Conservation (phyloP, 2,797 vertebrate species). For the Danio aesculapii region DNA sequence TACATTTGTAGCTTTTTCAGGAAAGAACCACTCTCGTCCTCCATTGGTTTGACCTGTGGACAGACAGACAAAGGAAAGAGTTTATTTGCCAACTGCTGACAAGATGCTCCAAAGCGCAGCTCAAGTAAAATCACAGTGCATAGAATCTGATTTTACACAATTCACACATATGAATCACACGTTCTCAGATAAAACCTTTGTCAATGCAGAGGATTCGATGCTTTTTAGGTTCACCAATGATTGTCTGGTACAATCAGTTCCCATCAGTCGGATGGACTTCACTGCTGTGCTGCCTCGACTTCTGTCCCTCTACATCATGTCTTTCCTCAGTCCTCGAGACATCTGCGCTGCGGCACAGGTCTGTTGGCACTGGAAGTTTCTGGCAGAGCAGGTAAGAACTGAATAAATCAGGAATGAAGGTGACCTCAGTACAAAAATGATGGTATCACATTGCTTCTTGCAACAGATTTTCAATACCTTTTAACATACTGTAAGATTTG, state of each 20-base stretch:
- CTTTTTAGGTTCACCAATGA: constrained; percentile 79
- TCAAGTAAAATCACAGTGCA: constrained; percentile 76
- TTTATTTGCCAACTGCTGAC: constrained; percentile 79
- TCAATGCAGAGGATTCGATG: background rate
- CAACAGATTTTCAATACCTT: too few relatives aligned
- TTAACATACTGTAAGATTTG: too few relatives aligned
- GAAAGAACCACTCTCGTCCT: constrained; percentile 83
- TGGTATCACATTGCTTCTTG: too few relatives aligned
- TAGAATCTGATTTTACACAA: background rate
- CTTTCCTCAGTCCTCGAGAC: constrained; percentile 85
- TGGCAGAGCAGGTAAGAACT: constrained; percentile 85
- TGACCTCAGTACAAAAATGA: background rate
- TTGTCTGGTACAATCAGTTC: constrained; percentile 77
- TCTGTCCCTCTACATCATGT: constrained; percentile 86
- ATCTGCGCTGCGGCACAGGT: constrained; percentile 83
- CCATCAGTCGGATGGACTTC: constrained; percentile 81
- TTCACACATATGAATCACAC: background rate
- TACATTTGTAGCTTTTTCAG: constrained; percentile 81
- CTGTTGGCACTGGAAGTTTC: constrained; percentile 88
- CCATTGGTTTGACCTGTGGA: constrained; percentile 93
- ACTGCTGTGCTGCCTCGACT: constrained; percentile 82
- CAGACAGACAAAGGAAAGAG: constrained; percentile 84
- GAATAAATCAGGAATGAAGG: background rate
- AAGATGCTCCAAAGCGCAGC: constrained; percentile 81
- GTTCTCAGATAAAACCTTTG: background rate